Evolutionary conservation across 35 echinoderm and acorn worm species (phyloP).

Genomic region (Ophiothrix spiculata): DNA sequence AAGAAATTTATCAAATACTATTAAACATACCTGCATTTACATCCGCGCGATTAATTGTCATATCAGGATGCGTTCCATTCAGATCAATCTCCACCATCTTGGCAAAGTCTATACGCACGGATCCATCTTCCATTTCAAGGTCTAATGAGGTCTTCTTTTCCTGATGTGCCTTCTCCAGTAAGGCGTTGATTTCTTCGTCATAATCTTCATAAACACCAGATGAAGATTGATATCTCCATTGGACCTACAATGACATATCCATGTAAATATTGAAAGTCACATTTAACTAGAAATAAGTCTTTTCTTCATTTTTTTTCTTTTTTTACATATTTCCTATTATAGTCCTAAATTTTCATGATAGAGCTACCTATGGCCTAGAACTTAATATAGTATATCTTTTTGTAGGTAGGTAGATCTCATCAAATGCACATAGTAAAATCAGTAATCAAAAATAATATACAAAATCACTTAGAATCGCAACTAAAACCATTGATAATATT

Average conservation of each 20-base stretch:
- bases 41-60: not conserved
- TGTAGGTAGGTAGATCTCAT: too few relatives aligned
- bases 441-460: too few relatives aligned
- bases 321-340: too few relatives aligned
- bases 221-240: not conserved
- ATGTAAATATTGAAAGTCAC: too few relatives aligned
- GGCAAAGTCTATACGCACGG: not conserved
- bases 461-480: too few relatives aligned
- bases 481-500: too few relatives aligned
- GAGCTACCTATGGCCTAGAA: too few relatives aligned
- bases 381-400: too few relatives aligned
- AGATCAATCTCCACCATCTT: slow-evolving; percentile 5
- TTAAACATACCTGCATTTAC: not conserved
- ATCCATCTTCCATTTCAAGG: slow-evolving; percentile 21
- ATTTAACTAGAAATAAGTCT: too few relatives aligned
- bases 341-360: too few relatives aligned
- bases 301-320: too few relatives aligned
- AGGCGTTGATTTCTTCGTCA: slow-evolving; percentile 19
- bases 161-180: slow-evolving; percentile 9
- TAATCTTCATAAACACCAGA: slow-evolving; percentile 26
- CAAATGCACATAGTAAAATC: too few relatives aligned
- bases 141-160: not conserved
- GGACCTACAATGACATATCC: not conserved
- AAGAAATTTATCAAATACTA: not conserved
- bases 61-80: not conserved